Evolutionary conservation across 2,888 invertebrate genomes (phyloP).

Genomic region (Eupithecia insigniata): DNA sequence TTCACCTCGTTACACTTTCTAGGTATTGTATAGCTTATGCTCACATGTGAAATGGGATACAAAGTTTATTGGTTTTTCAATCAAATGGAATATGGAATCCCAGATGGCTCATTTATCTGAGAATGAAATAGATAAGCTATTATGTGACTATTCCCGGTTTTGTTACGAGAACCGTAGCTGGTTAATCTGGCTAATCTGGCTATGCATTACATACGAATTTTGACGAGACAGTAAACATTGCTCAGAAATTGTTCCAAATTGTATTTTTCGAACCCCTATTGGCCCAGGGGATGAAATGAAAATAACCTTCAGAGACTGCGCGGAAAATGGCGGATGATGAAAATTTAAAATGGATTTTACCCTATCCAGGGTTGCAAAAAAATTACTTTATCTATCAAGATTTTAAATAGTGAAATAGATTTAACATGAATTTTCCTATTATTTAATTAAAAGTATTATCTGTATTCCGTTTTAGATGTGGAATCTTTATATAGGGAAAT

Average conservation of each 20-base stretch:
- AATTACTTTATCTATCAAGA: too few relatives aligned
- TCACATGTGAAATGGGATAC: not conserved
- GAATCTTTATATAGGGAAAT: too few relatives aligned
- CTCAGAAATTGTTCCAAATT: not conserved
- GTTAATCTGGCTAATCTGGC: not conserved
- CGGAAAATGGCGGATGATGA: too few relatives aligned
- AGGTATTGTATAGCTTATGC: constrained; percentile 52
- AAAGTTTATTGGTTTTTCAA: not conserved
- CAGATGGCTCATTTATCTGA: not conserved
- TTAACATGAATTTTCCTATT: too few relatives aligned
- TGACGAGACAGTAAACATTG: not conserved
- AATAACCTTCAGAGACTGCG: too few relatives aligned
- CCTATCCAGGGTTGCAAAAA: too few relatives aligned
- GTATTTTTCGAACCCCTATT: not conserved
- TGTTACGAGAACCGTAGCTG: not conserved
- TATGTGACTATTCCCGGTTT: not conserved
- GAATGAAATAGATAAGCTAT: not conserved
- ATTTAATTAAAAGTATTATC: too few relatives aligned
- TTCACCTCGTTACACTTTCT: constrained; percentile 67
- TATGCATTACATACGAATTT: not conserved
- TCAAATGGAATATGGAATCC: not conserved
- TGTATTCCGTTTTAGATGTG: too few relatives aligned
- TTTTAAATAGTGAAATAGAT: too few relatives aligned
- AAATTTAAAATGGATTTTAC: too few relatives aligned
- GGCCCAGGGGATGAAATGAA: not conserved